A percentile compares a stretch with the other conserved stretches of the same genome.
Conservation (phyloP, 2,113 vertebrate species). For the Zeus faber region DNA sequence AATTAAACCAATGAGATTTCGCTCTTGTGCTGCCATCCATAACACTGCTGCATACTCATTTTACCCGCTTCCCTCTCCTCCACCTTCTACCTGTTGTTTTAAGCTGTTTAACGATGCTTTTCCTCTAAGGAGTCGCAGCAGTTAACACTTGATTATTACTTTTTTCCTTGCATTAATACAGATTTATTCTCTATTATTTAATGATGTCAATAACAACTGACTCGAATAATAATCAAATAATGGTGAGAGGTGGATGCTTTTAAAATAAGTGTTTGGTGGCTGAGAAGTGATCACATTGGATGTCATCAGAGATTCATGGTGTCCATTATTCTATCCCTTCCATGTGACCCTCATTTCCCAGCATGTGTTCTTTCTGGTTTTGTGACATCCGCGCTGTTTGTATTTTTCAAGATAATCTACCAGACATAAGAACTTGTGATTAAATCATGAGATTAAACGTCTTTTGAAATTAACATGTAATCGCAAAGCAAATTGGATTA, state of each 20-base stretch:
- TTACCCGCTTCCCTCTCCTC: constrained; percentile 20
- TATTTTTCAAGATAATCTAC: constrained; percentile 20
- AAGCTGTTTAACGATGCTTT: constrained; percentile 33
- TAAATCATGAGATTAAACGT: too few relatives aligned
- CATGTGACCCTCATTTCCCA: constrained; percentile 39
- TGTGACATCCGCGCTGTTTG: constrained; percentile 34
- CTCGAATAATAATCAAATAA: constrained; percentile 3
- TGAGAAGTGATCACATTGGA: constrained; percentile 43
- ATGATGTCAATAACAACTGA: neutral
- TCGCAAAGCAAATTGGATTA: too few relatives aligned
- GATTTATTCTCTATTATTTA: neutral
- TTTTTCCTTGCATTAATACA: constrained; percentile 24
- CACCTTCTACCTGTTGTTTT: constrained; percentile 21
- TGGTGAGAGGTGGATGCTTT: constrained; percentile 22
- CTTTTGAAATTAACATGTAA: too few relatives aligned
- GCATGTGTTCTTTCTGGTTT: constrained; percentile 51
- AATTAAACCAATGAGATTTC: constrained; percentile 55
- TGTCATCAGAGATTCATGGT: constrained; percentile 58
- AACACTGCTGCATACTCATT: constrained; percentile 75
- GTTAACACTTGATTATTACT: constrained; percentile 1
- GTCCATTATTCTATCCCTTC: constrained; percentile 42
- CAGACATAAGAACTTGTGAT: too few relatives aligned
- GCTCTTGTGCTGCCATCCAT: constrained; percentile 44
- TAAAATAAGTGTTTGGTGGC: constrained; percentile 75
- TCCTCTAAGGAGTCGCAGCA: neutral